Base-by-base conservation (phyloP, 2,113 vertebrate species). In the Grallaria varia region DNA sequence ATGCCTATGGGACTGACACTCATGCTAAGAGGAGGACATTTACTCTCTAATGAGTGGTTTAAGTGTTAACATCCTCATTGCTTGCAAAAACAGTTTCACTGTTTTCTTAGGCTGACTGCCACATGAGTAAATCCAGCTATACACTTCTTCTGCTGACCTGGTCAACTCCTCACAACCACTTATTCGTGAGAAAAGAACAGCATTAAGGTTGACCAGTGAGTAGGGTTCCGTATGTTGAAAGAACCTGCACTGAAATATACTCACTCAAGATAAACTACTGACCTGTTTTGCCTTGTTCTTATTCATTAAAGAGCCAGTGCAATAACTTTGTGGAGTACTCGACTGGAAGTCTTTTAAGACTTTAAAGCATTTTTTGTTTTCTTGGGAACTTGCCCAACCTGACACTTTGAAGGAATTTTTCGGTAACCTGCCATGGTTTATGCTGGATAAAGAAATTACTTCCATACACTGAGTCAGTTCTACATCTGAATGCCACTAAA, bases 321-420 rank as follows among this genome's bases (percentile, higher is more conserved):
- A 59, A 47, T 75, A 79, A 68, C 33, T 78, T 44, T 21, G 31
- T 44, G 33, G 39, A 91, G 17, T 81, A 55, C 39, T 84, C 74
- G 81, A 39, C 5, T 84, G 35, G 30, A 74, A 91, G 5, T 40
- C 42, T 87, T 95, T 74, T 62, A 89, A 84, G 42, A 47, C 37
- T 87, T 84, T 82, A 73, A 89, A 79, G 8, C 6, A 56, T 76
- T 93, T 91, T 79, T 56, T 28, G 8, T 64, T 95, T 95, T 62
- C 37, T 85, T 35, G 31, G 89, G 53, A 85, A 69, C 28, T 90
- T 89, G 71, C 40, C 84, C 44, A 87, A 14, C 10, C 28, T 60
- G 35, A 87, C 33, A 79, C 31, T 77, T 96, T 69, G 49, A 85
- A 90, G 40, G 69, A 96, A 55, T 87, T 91, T 95, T 94, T 83